Base-by-base conservation (phyloP, 2,888 invertebrate genomes). In the Philereme transversata region DNA sequence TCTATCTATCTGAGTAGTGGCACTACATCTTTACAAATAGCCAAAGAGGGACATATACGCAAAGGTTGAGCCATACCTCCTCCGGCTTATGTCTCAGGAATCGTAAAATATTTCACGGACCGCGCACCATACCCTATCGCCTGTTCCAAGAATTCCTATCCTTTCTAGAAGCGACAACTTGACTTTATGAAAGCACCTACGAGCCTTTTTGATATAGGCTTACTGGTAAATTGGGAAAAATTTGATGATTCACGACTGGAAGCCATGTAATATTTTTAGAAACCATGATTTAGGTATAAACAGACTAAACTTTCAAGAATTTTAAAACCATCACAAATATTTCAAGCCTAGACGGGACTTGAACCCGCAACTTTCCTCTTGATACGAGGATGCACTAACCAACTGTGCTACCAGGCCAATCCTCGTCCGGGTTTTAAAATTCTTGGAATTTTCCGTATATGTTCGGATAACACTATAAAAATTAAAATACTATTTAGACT, bases 61-160 rank as follows among this genome's bases (percentile, higher is more conserved):
- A 78, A 79, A 83, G 81, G 79, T 79, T 81, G 78, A 78, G 75
- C 82, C 77, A 78, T 79, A 76, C 79, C 78, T 79, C 75, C 70
- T 77, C 76, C 73, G 81, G 81, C 87, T 87, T 87, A 87, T 87
- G 83, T 86, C 84, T 83, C 82, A 76, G 74, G 78, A 84, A 86
- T 88, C 89, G 88, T 90, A 90, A 89, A 90, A 90, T 90, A 89
- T 89, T 88, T 88, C 88, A 85, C 80, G 81, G 80, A 73, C 76
- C 76, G 75, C 80, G 80, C 82, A 79, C 81, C 69, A 59, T 54
- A 76, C 77, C 76, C 75, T 75, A 71, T 72, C 65, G 70, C 75
- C 73, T 65, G 62, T 62, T 65, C 70, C 74, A 58, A 36, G 56
- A 56, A 63, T 70, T 69, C 64, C 66, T 74, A 70, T 41, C 61